Evolutionary conservation across 2,888 invertebrate species (phyloP), one percentile per base, ranked within the genome.

Genomic region (Heliconius aoede): DNA sequence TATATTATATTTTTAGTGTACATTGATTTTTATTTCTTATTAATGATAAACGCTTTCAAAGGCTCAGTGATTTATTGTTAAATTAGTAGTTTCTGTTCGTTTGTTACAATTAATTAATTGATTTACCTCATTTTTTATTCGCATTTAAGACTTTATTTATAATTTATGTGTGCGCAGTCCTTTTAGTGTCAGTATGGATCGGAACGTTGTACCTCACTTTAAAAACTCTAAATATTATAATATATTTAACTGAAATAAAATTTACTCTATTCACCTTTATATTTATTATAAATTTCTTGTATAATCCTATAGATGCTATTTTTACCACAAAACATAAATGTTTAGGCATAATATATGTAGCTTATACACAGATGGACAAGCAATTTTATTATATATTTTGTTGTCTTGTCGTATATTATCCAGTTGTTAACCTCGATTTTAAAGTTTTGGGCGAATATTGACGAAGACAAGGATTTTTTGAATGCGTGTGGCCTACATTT

Each of bases 11-110:
- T 60, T 90, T 92, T 91, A 93, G 89, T 89, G 83, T 93, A 91
- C 90, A 91, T 85, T 88, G 85, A 86, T 87, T 88, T 88, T 89
- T 64, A 32, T 64, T 88, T 88, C 90, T 89, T 92, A 88, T 91
- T 88, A 85, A 88, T 83, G 87, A 88, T 84, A 85, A 87, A 88
- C 87, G 88, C 87, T 91, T 89, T 87, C 86, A 87, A 93, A 93
- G 93, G 92, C 94, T 94, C 92, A 91, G 91, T 91, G 91, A 92
- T 88, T 85, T 87, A 86, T 84, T 83, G 80, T 82, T 82, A 79
- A 78, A 82, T 75, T 77, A 80, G 73, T 79, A 82, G 79, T 77
- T 81, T 81, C 79, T 78, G 79, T 77, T 74, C 81, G 77, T 80
- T 79, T 77, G 76, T 79, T 81, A 71, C 72, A 26, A 30, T 32